phyloP scores from a whole-genome alignment of 1,140 invertebrate genomes.

The Brachionus sp. region DNA sequence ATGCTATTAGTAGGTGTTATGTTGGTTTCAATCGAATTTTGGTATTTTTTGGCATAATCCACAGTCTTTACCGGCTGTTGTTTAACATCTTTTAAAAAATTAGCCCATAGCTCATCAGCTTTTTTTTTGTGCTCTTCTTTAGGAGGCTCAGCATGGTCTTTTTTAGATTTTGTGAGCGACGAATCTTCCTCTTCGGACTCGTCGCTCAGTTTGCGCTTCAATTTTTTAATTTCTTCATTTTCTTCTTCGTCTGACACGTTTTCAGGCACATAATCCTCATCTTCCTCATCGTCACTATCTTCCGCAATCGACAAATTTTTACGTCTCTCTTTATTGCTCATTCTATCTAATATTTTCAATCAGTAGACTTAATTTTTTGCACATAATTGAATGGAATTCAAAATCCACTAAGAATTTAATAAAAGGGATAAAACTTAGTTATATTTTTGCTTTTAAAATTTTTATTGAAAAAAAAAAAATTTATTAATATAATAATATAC shows the following conservation, averaged over 20 bases:
- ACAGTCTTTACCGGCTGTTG: conserved; percentile 47
- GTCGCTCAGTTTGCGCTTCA: not conserved
- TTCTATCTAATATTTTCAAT: not conserved
- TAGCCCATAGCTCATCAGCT: conserved; percentile 55
- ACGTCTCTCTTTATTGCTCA: not conserved
- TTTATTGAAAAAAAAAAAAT: not conserved
- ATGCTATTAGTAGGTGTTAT: not conserved
- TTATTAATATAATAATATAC: not conserved
- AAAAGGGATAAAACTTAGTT: not conserved
- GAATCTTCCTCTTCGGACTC: not conserved
- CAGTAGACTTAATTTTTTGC: not conserved
- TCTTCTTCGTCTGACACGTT: not conserved
- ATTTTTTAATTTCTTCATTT: not conserved
- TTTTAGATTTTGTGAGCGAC: not conserved
- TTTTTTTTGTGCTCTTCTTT: conserved; percentile 52
- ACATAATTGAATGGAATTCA: not conserved
- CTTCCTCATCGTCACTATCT: not conserved
- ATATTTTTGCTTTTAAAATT: not conserved
- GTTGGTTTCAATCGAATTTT: conserved; percentile 29
- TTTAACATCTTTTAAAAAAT: conserved; percentile 54
- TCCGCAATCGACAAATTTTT: not conserved
- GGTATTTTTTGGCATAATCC: not conserved
- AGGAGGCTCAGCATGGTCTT: not conserved
- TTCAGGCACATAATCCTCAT: conserved; percentile 20
- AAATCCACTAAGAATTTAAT: not conserved